phyloP scores from a whole-genome alignment of 2,888 invertebrate species.

The Alcis repandata region DNA sequence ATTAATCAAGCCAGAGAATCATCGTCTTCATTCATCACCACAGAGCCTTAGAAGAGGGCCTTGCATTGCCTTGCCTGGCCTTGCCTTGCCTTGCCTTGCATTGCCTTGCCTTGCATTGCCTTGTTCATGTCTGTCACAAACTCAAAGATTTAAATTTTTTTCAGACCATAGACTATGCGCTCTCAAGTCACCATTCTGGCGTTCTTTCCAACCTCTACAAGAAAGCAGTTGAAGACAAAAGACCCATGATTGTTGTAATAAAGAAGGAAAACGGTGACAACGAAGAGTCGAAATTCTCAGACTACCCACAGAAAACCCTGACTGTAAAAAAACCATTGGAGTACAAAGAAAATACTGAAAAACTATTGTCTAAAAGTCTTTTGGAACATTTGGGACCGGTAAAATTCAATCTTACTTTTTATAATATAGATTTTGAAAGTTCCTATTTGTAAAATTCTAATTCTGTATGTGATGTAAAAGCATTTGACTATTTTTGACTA shows the following conservation, averaged over 20 bases:
- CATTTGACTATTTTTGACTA: too few species aligned
- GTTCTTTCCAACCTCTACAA: constrained; percentile 54
- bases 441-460: too few species aligned
- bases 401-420: not conserved
- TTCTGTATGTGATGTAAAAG: too few species aligned
- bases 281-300: not conserved
- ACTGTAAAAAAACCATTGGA: not conserved
- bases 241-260: constrained; percentile 58
- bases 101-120: too few species aligned
- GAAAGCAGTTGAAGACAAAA: constrained; percentile 47
- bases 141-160: constrained; percentile 1
- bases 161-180: constrained; percentile 33
- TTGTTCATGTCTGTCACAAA: not conserved
- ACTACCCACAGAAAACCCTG: not conserved
- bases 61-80: too few species aligned
- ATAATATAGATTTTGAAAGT: too few species aligned
- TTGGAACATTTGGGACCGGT: not conserved
- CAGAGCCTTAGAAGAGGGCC: too few species aligned
- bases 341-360: not conserved
- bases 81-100: too few species aligned
- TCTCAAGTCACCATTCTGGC: constrained; percentile 35
- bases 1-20: too few species aligned
- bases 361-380: not conserved
- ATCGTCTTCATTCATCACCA: too few species aligned
- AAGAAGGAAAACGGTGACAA: constrained; percentile 37